phyloP scores from a whole-genome alignment of 2,113 vertebrate genomes.

The Corythoichthys haematopterus region DNA sequence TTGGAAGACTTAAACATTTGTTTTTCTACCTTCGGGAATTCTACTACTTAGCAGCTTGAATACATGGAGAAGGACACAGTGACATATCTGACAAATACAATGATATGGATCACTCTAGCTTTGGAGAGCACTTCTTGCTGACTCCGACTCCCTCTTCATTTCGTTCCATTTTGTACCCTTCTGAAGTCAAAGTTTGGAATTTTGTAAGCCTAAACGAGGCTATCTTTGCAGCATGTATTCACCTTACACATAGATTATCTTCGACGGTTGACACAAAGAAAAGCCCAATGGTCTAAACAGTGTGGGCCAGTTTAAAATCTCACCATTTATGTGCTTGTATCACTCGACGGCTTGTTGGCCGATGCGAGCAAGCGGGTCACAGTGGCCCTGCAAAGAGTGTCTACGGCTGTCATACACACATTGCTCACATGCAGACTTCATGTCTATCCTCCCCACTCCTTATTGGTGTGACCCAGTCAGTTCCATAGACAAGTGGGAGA shows the following conservation, averaged over 20 bases:
- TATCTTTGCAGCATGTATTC: neutral
- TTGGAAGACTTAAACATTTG: too few species aligned
- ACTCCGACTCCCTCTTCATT: neutral
- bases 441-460: slow-evolving; percentile 35
- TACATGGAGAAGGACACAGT: slow-evolving; percentile 43
- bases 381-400: slow-evolving; percentile 36
- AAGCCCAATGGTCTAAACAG: slow-evolving; percentile 14
- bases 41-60: slow-evolving; percentile 34
- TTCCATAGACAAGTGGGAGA: slow-evolving; percentile 62
- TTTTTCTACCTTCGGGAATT: slow-evolving; percentile 30
- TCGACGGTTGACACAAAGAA: slow-evolving; percentile 1
- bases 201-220: neutral
- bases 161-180: neutral
- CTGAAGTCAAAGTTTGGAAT: neutral
- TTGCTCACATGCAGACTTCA: slow-evolving; percentile 44
- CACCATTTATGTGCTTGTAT: slow-evolving; percentile 37
- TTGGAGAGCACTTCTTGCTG: slow-evolving; percentile 21
- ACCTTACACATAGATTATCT: neutral
- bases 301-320: slow-evolving; percentile 33
- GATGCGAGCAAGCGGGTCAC: slow-evolving; percentile 35
- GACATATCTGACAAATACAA: slow-evolving; percentile 48
- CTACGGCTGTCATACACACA: slow-evolving; percentile 48
- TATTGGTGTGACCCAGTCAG: slow-evolving; percentile 60
- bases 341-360: slow-evolving; percentile 41
- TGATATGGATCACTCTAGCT: slow-evolving; percentile 35